Base-by-base conservation (phyloP, 2,888 invertebrate species). In the Sarcophaga variegata region DNA sequence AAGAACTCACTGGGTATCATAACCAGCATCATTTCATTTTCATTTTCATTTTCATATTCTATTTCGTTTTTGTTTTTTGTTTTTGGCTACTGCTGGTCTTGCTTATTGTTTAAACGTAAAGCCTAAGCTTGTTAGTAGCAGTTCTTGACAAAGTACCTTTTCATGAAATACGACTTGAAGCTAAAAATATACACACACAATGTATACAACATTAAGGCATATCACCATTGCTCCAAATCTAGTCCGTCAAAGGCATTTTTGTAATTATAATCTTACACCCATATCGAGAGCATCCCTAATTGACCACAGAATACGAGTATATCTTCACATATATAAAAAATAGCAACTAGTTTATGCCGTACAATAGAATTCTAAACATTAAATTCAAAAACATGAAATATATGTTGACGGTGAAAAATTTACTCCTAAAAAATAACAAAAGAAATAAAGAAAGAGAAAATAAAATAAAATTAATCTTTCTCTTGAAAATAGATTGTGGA, bases 91-190 rank as follows among this genome's bases (percentile, higher is more conserved):
- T 72, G 66, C n/a, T 66, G 17, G 5, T 59, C 4, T 6, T 59
- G 12, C 37, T 17, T 47, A 45, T 64, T 75, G 59, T 75, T 75
- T 59, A 27, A 77, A 77, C 66, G 62, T 64, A 81, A 64, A 75
- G 78, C 81, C 83, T 83, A 76, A 83, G 81, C 83, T 83, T 78
- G 81, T 86, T 86, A 86, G 37, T 6, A 37, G 74, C 74, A 64
- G 49, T 70, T 72, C 37, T 72, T 83, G 81, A 81, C 78, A 83
- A 86, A 86, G 77, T 81, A 83, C 54, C 75, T 81, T 37, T 81
- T 78, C 70, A 83, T 71, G 66, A 47, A 81, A 63, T 80, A 74
- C 60, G 49, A 78, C 45, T 62, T 63, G 12, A 47, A 80, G 47
- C 27, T 64, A 79, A 70, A 80, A 64, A 79, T 63, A 60, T 47